Conservation (phyloP, 1,140 invertebrate species). For the Matsumurasca onukii region DNA sequence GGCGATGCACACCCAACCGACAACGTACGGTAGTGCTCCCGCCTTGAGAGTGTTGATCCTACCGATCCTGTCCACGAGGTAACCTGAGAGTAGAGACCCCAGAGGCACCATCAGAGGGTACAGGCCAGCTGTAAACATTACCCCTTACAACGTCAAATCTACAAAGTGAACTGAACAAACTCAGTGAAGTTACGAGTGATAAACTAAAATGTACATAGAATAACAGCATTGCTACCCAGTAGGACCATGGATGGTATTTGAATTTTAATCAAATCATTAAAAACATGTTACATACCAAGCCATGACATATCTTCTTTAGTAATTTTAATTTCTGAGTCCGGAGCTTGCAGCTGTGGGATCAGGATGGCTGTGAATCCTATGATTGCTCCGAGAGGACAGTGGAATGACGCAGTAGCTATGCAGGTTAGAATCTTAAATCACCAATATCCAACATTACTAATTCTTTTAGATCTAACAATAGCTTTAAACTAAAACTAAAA, state of each 20-base stretch:
- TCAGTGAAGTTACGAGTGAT: too few species aligned
- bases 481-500: too few species aligned
- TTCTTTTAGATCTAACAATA: too few species aligned
- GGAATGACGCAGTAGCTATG: slow-evolving; percentile 54
- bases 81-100: slow-evolving; percentile 55
- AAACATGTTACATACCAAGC: slow-evolving; percentile 52
- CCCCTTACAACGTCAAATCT: too few species aligned
- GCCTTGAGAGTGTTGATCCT: slow-evolving; percentile 60
- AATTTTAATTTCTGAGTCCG: slow-evolving; percentile 45
- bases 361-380: slow-evolving; percentile 58
- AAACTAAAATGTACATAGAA: too few species aligned
- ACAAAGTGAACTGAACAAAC: too few species aligned
- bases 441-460: too few species aligned
- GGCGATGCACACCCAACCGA: slow-evolving; percentile 63
- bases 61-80: slow-evolving; percentile 63
- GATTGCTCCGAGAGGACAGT: slow-evolving; percentile 56
- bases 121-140: slow-evolving; percentile 54
- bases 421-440: slow-evolving; percentile 48
- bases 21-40: slow-evolving; percentile 57
- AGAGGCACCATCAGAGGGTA: slow-evolving; percentile 55
- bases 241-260: too few species aligned
- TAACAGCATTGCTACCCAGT: too few species aligned
- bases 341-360: slow-evolving; percentile 52
- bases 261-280: too few species aligned
- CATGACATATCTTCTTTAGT: slow-evolving; percentile 52